A percentile compares a stretch with the other conserved stretches of the same genome.
phyloP scores from a whole-genome alignment of 2,888 invertebrate species.

The Liposcelis brunnea region DNA sequence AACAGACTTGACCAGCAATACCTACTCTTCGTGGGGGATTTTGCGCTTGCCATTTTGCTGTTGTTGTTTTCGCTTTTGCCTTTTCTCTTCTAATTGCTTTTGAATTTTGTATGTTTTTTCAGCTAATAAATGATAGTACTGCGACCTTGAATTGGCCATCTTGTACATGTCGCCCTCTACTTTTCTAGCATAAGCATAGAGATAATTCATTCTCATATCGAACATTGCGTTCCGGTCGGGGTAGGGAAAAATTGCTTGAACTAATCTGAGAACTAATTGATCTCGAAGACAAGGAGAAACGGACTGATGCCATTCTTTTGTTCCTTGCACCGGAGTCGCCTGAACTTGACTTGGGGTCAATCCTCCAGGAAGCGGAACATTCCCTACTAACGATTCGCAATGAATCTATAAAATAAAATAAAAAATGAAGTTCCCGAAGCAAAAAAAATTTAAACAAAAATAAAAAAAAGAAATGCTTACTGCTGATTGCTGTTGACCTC shows the following conservation, averaged over 20 bases:
- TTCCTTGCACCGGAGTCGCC: conserved; percentile 63
- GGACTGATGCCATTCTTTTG: conserved; percentile 94
- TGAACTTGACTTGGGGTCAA: conserved; percentile 56
- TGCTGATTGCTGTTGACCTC: too few species aligned
- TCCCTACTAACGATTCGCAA: conserved; percentile 14
- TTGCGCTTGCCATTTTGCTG: conserved; percentile 19
- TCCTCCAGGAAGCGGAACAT: conserved; percentile 30
- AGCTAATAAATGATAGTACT: conserved; percentile 94
- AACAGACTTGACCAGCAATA: too few species aligned
- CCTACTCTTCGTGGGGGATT: too few species aligned
- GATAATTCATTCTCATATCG: conserved; percentile 92
- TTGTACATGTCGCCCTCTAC: conserved; percentile 99
- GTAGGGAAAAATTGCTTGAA: conserved; percentile 98
- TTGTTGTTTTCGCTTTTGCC: conserved; percentile 76
- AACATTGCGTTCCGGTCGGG: conserved; percentile 92
- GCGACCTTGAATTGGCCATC: conserved; percentile 91
- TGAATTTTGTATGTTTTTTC: conserved; percentile 99
- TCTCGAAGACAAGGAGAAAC: conserved; percentile 95
- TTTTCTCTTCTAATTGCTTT: conserved; percentile 88
- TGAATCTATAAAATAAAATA: too few species aligned
- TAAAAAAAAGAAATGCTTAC: not conserved
- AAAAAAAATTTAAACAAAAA: conserved; percentile 2
- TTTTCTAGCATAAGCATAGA: conserved; percentile 94
- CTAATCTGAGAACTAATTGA: conserved; percentile 96
- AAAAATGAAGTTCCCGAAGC: too few species aligned